These are phyloP conservation scores for Drosophila kohkoa DNA, from an alignment of 1,140 invertebrate genomes.

Conservation along the genomic window DNA sequence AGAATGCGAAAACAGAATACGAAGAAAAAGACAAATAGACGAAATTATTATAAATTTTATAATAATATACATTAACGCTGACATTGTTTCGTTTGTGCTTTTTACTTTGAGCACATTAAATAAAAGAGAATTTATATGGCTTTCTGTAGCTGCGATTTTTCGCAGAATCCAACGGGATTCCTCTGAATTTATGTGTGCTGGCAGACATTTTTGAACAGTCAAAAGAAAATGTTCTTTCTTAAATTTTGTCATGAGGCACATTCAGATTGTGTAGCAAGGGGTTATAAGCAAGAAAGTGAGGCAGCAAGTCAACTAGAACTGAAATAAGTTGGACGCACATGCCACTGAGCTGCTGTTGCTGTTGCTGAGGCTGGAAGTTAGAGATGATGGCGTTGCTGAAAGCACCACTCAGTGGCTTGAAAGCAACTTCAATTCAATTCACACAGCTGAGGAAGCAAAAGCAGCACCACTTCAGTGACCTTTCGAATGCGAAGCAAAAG, in stretches of 20 bases:
- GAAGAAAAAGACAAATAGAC: neutral
- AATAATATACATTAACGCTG: neutral
- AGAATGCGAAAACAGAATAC: neutral
- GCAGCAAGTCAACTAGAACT: slow-evolving; percentile 15
- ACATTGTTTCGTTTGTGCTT: neutral
- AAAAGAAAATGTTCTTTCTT: slow-evolving; percentile 15
- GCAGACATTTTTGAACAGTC: slow-evolving; percentile 2
- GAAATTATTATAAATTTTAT: neutral
- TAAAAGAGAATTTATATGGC: neutral
- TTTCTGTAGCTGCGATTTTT: neutral
- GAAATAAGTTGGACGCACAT: slow-evolving; percentile 40
- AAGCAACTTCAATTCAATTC: slow-evolving; percentile 52
- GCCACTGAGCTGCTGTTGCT: slow-evolving; percentile 17
- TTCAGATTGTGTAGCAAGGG: slow-evolving; percentile 15
- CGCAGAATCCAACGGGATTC: neutral
- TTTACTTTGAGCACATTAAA: neutral
- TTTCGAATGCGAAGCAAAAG: slow-evolving; percentile 23
- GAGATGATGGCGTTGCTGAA: slow-evolving; percentile 14
- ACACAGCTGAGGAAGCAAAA: slow-evolving; percentile 14
- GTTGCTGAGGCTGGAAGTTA: neutral
- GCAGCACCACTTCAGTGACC: slow-evolving; percentile 39
- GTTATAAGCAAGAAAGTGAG: slow-evolving; percentile 8
- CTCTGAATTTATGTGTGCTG: neutral
- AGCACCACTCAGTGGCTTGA: slow-evolving; percentile 41
- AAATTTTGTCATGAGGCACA: slow-evolving; percentile 16